Conservation (phyloP, 2,888 invertebrate species). For the Eupithecia inturbata region DNA sequence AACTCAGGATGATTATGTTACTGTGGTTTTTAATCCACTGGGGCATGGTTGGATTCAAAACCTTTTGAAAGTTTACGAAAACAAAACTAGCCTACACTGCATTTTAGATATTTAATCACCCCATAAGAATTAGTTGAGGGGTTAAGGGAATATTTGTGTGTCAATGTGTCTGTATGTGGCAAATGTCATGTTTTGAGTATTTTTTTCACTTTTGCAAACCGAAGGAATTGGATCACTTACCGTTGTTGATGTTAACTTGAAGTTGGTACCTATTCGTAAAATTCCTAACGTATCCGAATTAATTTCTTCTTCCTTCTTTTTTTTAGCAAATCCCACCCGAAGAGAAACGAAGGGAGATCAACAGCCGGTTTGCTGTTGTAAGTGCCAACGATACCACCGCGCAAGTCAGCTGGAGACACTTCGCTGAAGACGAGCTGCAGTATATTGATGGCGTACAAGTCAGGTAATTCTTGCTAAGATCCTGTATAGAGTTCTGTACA, state of each 20-base stretch:
- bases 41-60: no score
- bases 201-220: constrained; percentile 39
- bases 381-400: constrained; percentile 92
- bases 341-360: constrained; percentile 83
- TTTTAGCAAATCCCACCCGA: constrained; percentile 50
- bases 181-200: constrained; percentile 35
- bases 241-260: background rate
- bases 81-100: no score
- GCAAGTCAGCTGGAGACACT: constrained; percentile 91
- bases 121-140: no score
- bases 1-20: constrained; percentile 81
- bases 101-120: no score
- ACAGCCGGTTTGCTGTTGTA: constrained; percentile 88
- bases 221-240: no score
- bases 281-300: no score
- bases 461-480: constrained; percentile 62
- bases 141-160: no score
- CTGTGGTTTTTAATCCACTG: no score
- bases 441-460: constrained; percentile 95
- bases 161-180: no score
- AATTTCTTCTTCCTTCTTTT: background rate
- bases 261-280: background rate
- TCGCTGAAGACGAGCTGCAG: constrained; percentile 90
- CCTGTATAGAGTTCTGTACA: no score
- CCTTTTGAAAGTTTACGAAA: no score